Evolutionary conservation across 2,113 vertebrate species (phyloP), one percentile per base, ranked within the genome.

Genomic region (Cathartes aura): DNA sequence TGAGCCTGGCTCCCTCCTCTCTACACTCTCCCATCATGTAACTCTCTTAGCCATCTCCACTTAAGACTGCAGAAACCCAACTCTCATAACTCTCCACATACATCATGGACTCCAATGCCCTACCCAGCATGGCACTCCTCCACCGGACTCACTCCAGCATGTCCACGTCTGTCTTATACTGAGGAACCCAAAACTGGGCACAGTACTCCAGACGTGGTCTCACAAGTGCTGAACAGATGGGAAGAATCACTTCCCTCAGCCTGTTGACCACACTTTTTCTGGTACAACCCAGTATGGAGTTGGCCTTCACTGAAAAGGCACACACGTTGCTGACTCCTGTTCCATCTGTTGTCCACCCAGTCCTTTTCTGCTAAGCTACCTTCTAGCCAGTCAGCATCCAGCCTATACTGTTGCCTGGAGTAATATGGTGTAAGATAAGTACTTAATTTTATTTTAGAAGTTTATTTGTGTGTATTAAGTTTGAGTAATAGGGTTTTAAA

Each of bases 31-130:
- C 34, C 32, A 79, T 10, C 38, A 40, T 4, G 0, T 6, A 59
- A 75, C 1, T 1, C 59, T 21, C 32, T 72, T 29, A 68, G 30
- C 18, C 6, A 45, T 36, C 36, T 71, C 47, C 38, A 43, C 22
- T 1, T 19, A 16, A 32, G 19, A 40, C 21, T 50, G 58, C 45
- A 82, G 60, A 72, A 95, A n/a, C 17, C 21, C 19, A 55, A 0
- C 32, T 55, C 58, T 40, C 73, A 21, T 14, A 38, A 40, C 12
- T 52, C 22, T 63, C 43, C 2, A 0, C 17, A 22, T 6, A 24
- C 1, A 0, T 18, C 15, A 3, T 14, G 32, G 56, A 55, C 6
- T 27, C 27, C 24, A 16, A 1, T 15, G 73, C 6, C 22, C 34
- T 29, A 29, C 10, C 30, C 56, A 38, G 15, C 38, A 43, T 2